Conservation (phyloP, 2,888 invertebrate species). For the Hetaerina titia region DNA sequence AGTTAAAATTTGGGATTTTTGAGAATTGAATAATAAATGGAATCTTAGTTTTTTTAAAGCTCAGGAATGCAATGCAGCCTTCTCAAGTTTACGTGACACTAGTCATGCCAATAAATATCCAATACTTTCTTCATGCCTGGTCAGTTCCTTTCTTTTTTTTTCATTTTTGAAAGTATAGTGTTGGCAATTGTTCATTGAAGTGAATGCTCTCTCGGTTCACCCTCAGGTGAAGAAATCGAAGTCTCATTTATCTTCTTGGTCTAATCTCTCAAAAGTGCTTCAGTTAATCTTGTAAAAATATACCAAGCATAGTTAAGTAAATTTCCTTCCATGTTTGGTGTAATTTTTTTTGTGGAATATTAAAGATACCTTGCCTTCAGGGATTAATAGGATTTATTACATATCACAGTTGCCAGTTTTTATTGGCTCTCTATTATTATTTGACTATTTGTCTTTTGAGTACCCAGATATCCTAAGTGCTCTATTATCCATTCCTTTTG, state of each 20-base stretch:
- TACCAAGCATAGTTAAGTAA: conserved; percentile 39
- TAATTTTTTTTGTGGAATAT: conserved; percentile 20
- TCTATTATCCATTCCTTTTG: conserved; percentile 63
- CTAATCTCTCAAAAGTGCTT: conserved; percentile 11
- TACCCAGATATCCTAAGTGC: conserved; percentile 58
- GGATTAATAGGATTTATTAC: conserved; percentile 62
- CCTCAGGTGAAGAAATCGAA: conserved; percentile 56
- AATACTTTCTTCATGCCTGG: conserved; percentile 48
- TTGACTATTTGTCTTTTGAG: conserved; percentile 49
- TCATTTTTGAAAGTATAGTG: conserved; percentile 61
- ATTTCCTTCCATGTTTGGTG: conserved; percentile 35
- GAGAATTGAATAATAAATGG: conserved; percentile 52
- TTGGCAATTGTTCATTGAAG: conserved; percentile 60
- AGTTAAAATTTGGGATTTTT: conserved; percentile 33
- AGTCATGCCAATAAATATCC: conserved; percentile 58
- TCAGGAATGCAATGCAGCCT: conserved; percentile 65
- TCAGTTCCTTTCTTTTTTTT: conserved; percentile 64
- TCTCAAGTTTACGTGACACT: conserved; percentile 64
- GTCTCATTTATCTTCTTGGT: conserved; percentile 40
- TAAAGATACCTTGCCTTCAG: conserved; percentile 63
- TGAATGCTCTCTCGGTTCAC: conserved; percentile 59
- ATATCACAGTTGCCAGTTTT: conserved; percentile 65
- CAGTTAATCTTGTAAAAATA: not conserved
- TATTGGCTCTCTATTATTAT: conserved; percentile 65
- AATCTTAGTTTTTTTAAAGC: conserved; percentile 38